Percentiles rank a stretch among this genome's conserved stretches.
phyloP scores from a whole-genome alignment of 2,797 vertebrate genomes.

The Gymnocypris eckloni region DNA sequence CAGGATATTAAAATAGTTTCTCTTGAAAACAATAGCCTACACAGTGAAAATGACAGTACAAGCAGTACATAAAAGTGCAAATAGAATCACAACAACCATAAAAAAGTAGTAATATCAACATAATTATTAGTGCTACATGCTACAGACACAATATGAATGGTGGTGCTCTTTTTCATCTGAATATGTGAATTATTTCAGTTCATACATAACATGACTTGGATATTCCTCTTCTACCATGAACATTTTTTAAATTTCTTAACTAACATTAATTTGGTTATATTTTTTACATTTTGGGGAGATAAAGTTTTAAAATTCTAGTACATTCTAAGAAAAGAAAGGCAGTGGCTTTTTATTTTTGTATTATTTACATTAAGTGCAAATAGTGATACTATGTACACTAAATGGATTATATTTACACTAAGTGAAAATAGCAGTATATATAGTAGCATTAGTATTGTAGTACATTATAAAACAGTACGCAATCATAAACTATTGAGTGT shows the following conservation, averaged over 20 bases:
- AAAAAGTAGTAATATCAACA: background rate
- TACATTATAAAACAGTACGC: too few species aligned
- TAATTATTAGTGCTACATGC: too few species aligned
- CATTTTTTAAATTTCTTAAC: background rate
- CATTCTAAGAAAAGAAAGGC: background rate
- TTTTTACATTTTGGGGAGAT: background rate
- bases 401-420: too few species aligned
- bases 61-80: too few species aligned
- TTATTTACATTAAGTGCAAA: too few species aligned
- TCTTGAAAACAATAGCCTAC: background rate
- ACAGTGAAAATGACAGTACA: background rate
- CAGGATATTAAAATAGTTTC: background rate
- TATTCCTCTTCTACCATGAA: background rate
- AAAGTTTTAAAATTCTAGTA: background rate
- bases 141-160: background rate
- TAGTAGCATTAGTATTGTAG: too few species aligned
- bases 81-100: background rate
- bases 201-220: background rate
- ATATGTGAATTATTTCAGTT: background rate
- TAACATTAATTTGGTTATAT: background rate
- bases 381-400: too few species aligned
- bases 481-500: too few species aligned
- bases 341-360: background rate
- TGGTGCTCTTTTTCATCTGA: background rate
- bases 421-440: too few species aligned